Evolutionary conservation across 2,113 vertebrate genomes (phyloP), one percentile per base, ranked within the genome.

Genomic region (Hymenochirus boettgeri): DNA sequence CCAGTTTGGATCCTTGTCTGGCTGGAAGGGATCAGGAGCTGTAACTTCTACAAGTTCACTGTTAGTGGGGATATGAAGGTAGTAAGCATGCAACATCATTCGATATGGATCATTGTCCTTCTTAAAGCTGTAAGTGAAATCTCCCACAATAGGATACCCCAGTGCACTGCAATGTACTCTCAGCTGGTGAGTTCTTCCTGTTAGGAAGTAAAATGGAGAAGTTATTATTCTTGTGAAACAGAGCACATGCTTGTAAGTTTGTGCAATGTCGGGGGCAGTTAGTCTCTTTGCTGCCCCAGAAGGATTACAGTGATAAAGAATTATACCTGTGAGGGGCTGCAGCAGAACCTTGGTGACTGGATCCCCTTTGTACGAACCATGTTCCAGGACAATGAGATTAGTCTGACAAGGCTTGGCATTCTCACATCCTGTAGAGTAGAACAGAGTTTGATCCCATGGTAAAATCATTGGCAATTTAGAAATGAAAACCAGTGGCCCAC

Each of bases 21-120:
- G 77, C 56, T 91, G 8, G 9, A 98, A 97, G 25, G 94, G 95
- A 72, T 99, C 95, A 0, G 87, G 85, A 0, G 94, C 85, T 0
- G 75, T 83, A 70, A 91, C 94, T 10, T 89, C 87, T 9, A 98
- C 83, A 3, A 87, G 81, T 75, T 94, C 89, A 0, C 70, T 63
- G 1, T 80, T 19, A 0, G 93, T 74, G n/a, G 95, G 94, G 26
- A 99, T 88, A 56, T 86, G 88, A 29, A 98, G 84, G 77, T 94
- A 87, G 75, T 94, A 85, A 2, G 96, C 92, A 0, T 99, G 96
- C 17, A 98, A 82, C 96, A 98, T 99, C 95, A 97, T 99, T 58
- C 96, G 84, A 57, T 95, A 99, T 0, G 96, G 95, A 3, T 61
- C 56, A 48, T 76, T 78, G 70, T 99, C 96, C 21, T 70, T 71